These are phyloP conservation scores for Melangyna quadrimaculata DNA, from an alignment of 2,888 invertebrate genomes.

Conservation along the genomic window DNA sequence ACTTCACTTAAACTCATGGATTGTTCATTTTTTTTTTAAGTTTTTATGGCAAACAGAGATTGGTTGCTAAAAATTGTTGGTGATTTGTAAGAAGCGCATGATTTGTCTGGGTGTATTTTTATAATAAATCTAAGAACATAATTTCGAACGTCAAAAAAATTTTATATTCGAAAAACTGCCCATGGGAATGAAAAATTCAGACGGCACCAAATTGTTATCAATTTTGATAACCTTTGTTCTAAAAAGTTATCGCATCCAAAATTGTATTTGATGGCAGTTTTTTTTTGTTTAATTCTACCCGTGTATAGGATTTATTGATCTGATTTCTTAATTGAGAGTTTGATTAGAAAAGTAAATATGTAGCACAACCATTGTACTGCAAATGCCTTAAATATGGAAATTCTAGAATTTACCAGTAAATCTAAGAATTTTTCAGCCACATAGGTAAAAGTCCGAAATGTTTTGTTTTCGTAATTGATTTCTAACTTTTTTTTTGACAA, in stretches of 20 bases:
- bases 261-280: neutral
- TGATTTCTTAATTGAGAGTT: neutral
- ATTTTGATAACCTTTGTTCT: constrained; percentile 12
- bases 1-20: constrained; percentile 15
- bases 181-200: neutral
- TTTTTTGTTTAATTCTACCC: neutral
- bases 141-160: neutral
- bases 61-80: neutral
- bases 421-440: too few relatives aligned
- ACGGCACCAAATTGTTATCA: constrained; percentile 24
- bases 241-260: neutral
- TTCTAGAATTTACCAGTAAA: too few relatives aligned
- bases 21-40: neutral
- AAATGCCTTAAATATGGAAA: too few relatives aligned
- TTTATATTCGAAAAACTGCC: neutral
- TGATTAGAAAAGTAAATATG: too few relatives aligned
- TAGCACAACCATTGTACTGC: too few relatives aligned
- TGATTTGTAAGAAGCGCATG: constrained; percentile 18
- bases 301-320: neutral
- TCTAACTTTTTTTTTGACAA: too few relatives aligned
- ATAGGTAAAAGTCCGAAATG: too few relatives aligned
- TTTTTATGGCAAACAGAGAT: neutral
- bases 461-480: too few relatives aligned
- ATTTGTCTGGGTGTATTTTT: neutral
- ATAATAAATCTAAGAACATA: neutral